Conservation (phyloP, 1,140 invertebrate species). For the Hydropsyche tenuis region DNA sequence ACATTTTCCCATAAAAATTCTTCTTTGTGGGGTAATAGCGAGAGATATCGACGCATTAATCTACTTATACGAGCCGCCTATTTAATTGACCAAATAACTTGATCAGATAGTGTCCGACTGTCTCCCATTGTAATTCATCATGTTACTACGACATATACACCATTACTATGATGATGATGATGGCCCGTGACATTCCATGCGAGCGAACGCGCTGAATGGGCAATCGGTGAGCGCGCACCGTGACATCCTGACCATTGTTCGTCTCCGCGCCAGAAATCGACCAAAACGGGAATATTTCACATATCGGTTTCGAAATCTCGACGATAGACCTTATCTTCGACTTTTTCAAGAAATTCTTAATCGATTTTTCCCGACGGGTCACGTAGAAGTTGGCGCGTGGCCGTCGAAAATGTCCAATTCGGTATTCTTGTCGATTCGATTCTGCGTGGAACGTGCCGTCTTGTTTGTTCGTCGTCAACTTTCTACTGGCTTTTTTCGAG, state of each 20-base stretch:
- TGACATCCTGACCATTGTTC: constrained; percentile 39
- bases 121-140: no score
- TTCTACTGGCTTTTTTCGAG: neutral
- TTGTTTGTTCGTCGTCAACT: neutral
- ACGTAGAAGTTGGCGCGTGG: neutral
- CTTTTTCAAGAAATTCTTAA: no score
- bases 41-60: no score
- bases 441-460: neutral
- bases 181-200: constrained; percentile 16
- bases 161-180: neutral
- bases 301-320: no score
- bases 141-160: no score
- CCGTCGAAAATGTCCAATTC: constrained; percentile 4
- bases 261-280: neutral
- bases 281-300: no score
- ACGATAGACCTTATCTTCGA: no score
- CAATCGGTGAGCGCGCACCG: constrained; percentile 32
- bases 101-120: no score
- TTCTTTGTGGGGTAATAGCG: no score
- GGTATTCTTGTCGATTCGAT: neutral
- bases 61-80: no score
- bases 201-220: constrained; percentile 30
- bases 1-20: no score
- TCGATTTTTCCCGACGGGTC: neutral
- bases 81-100: no score